phyloP scores from a whole-genome alignment of 2,888 invertebrate species.

The Aphodius granarius region DNA sequence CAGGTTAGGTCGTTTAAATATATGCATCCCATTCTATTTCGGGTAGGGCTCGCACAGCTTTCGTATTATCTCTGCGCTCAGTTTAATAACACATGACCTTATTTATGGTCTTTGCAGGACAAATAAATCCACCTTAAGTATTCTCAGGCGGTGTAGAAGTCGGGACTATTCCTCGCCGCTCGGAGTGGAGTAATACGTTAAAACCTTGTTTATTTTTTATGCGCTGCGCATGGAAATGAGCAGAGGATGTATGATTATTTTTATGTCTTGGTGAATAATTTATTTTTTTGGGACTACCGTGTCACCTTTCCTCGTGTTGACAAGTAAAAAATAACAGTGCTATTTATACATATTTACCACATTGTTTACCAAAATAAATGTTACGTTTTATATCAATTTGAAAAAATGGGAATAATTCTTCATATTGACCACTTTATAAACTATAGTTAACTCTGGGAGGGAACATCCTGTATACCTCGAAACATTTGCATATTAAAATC shows the following conservation, averaged over 20 bases:
- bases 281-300: background rate
- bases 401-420: no score
- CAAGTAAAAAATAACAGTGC: background rate
- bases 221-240: background rate
- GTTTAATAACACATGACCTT: conserved; percentile 26
- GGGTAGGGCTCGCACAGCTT: background rate
- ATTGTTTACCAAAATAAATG: no score
- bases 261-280: background rate
- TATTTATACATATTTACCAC: background rate
- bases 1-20: background rate
- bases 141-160: conserved; percentile 14
- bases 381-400: no score
- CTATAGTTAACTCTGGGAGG: no score
- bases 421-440: no score
- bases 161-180: background rate
- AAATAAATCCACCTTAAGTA: conserved; percentile 23
- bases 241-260: background rate
- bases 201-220: background rate
- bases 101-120: conserved; percentile 21
- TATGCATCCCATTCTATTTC: conserved; percentile 5
- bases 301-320: background rate
- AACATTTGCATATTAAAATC: no score
- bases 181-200: conserved; percentile 4
- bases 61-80: background rate
- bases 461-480: no score